Evolutionary conservation across 2,797 vertebrate species (phyloP).

Genomic region (Betta splendens): DNA sequence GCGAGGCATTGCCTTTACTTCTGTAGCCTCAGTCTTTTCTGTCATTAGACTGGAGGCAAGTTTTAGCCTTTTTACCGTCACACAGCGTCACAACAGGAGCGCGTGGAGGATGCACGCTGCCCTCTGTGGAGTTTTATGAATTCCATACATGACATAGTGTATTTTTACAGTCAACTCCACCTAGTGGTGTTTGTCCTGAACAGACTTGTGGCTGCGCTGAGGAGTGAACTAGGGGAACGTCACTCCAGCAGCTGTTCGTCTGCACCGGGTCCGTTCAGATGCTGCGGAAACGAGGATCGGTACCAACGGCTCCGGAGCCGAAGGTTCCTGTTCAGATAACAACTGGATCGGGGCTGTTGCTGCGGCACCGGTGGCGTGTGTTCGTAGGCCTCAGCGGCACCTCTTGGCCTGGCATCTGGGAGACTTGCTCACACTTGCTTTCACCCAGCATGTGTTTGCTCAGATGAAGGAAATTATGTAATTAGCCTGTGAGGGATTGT

Average conservation of each 20-base stretch:
- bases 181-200: slow-evolving; percentile 77
- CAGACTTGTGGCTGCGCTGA: slow-evolving; percentile 54
- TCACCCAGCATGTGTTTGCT: slow-evolving; percentile 88
- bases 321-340: slow-evolving; percentile 34
- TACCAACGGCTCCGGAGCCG: slow-evolving; percentile 22
- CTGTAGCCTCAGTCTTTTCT: slow-evolving; percentile 25
- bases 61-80: slow-evolving; percentile 44
- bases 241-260: slow-evolving; percentile 56
- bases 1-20: slow-evolving; percentile 47
- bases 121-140: slow-evolving; percentile 59
- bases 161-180: slow-evolving; percentile 74
- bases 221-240: slow-evolving; percentile 57
- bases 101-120: slow-evolving; percentile 48
- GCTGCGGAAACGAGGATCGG: slow-evolving; percentile 37
- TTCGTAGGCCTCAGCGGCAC: slow-evolving; percentile 53
- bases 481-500: slow-evolving; percentile 87
- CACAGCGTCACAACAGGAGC: slow-evolving; percentile 20
- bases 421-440: slow-evolving; percentile 83
- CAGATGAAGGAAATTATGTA: slow-evolving; percentile 97
- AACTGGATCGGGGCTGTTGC: slow-evolving; percentile 20
- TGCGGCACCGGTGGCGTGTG: slow-evolving; percentile 13
- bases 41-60: slow-evolving; percentile 45
- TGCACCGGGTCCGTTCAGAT: slow-evolving; percentile 41
- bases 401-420: slow-evolving; percentile 69
- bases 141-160: slow-evolving; percentile 59